A percentile compares a stretch with the other conserved stretches of the same genome.
Conservation (phyloP, 2,797 vertebrate genomes). For the Pteropus rufus region DNA sequence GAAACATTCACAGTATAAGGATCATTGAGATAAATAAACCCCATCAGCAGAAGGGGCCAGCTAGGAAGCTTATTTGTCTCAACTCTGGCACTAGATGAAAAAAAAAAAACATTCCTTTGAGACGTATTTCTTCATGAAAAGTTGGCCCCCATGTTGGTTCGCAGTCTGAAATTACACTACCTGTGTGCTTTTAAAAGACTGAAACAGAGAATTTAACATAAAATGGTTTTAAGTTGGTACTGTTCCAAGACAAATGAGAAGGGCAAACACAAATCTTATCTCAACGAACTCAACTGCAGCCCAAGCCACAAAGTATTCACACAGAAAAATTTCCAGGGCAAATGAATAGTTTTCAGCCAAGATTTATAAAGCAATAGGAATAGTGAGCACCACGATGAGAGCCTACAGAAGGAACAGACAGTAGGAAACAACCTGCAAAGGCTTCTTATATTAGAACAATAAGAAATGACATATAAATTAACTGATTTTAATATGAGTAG, state of each 20-base stretch:
- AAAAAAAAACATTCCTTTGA: neutral
- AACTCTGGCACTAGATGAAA: neutral
- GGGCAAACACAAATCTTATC: neutral
- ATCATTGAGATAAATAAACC: neutral
- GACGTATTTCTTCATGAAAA: neutral
- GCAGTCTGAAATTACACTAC: neutral
- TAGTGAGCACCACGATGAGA: neutral
- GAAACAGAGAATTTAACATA: neutral
- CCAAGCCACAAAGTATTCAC: neutral
- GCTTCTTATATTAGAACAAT: neutral
- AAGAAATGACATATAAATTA: neutral
- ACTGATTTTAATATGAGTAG: neutral
- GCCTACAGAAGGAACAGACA: neutral
- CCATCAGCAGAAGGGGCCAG: neutral
- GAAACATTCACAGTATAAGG: neutral
- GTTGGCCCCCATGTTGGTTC: neutral
- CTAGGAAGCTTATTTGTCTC: neutral
- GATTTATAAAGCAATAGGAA: slow-evolving; percentile 24
- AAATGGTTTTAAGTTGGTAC: neutral
- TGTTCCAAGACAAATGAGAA: neutral
- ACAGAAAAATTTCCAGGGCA: neutral
- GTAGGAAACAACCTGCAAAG: neutral
- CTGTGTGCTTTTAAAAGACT: neutral
- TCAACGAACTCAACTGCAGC: neutral
- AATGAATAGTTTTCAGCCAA: neutral